Conservation (phyloP, 1,140 invertebrate genomes). For the Hestina assimilis region DNA sequence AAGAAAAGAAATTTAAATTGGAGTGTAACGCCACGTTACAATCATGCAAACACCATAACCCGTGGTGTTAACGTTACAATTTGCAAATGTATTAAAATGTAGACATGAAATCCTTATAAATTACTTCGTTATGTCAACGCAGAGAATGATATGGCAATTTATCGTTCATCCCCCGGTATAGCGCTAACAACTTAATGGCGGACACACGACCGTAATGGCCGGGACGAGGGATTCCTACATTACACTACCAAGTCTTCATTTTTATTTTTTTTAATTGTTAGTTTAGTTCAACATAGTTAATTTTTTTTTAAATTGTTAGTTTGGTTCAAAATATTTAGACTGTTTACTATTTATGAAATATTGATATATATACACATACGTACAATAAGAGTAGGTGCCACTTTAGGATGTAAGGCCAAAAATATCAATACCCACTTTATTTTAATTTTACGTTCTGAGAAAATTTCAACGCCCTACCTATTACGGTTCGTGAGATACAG, state of each 20-base stretch:
- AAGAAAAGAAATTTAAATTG: not conserved
- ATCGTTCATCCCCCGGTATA: slow-evolving; percentile 27
- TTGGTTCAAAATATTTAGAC: too few species aligned
- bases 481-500: too few species aligned
- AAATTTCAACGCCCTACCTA: too few species aligned
- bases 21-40: not conserved
- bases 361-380: too few species aligned
- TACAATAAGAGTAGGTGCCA: too few species aligned
- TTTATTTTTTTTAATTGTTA: too few species aligned
- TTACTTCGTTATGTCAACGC: slow-evolving; percentile 14
- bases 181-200: slow-evolving; percentile 53
- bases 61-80: slow-evolving; percentile 12
- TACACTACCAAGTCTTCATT: not conserved
- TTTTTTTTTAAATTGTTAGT: too few species aligned
- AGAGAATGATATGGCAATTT: slow-evolving; percentile 34
- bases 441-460: too few species aligned
- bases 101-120: slow-evolving; percentile 19
- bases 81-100: slow-evolving; percentile 15
- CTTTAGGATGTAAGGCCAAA: too few species aligned
- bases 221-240: slow-evolving; percentile 1
- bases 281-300: too few species aligned
- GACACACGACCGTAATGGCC: slow-evolving; percentile 46
- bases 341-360: too few species aligned
- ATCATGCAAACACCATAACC: not conserved
- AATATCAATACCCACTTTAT: too few species aligned